These are phyloP conservation scores for Amiota mariae DNA, from an alignment of 2,888 invertebrate genomes.

Conservation along the genomic window DNA sequence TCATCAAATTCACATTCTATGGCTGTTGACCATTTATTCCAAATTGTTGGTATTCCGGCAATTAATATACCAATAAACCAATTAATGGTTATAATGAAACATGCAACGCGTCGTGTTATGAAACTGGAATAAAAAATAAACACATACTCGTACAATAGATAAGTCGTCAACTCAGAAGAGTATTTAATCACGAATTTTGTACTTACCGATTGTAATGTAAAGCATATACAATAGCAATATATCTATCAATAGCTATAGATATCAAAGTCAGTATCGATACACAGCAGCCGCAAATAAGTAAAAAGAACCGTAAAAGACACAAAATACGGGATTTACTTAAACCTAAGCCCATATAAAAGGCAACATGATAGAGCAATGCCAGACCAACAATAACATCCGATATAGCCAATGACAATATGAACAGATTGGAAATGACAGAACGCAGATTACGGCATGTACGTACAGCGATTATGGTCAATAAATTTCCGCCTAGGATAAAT, in stretches of 20 bases:
- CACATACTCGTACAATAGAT: not conserved
- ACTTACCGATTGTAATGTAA: slow-evolving; percentile 80
- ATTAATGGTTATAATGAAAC: slow-evolving; percentile 78
- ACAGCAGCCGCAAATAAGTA: slow-evolving; percentile 84
- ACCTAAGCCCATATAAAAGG: slow-evolving; percentile 80
- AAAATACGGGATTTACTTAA: slow-evolving; percentile 78
- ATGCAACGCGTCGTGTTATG: slow-evolving; percentile 81
- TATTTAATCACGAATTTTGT: not conserved
- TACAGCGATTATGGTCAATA: slow-evolving; percentile 84
- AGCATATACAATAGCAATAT: slow-evolving; percentile 86
- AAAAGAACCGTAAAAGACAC: slow-evolving; percentile 82
- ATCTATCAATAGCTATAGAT: slow-evolving; percentile 85
- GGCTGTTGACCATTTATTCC: slow-evolving; percentile 82
- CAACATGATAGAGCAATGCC: slow-evolving; percentile 84
- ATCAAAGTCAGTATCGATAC: slow-evolving; percentile 86
- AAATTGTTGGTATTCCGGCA: slow-evolving; percentile 82
- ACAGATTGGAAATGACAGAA: slow-evolving; percentile 83
- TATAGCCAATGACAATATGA: slow-evolving; percentile 85
- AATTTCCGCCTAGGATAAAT: slow-evolving; percentile 82
- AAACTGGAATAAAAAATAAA: slow-evolving; percentile 66
- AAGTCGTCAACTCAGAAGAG: not conserved
- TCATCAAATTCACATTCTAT: slow-evolving; percentile 80
- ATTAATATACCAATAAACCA: slow-evolving; percentile 81
- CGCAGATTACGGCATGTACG: slow-evolving; percentile 81
- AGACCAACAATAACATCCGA: slow-evolving; percentile 86